Base-by-base conservation (phyloP, 1,140 invertebrate genomes). In the Pristionchus pacificus region DNA sequence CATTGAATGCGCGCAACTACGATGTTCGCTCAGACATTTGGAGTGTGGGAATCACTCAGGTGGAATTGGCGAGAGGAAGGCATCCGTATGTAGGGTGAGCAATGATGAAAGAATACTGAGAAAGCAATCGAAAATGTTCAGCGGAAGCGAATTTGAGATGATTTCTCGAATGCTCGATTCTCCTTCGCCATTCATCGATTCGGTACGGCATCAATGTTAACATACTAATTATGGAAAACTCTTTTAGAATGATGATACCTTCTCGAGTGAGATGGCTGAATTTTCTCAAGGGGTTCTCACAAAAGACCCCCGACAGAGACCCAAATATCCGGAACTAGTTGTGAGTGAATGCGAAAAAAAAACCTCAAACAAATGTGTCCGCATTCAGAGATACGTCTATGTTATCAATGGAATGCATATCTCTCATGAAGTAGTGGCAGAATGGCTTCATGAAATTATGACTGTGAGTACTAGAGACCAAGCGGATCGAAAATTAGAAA, bases 21-120 rank as follows among this genome's bases (percentile, higher is more conserved):
- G 93, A 95, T 84, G 93, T 97, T 69, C 88, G 93, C 70, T 94
- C 93, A 62, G 94, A 97, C 87, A 93, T 97, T 0, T 97, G 94
- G 94, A 93, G 92, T 65, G 87, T 97, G 77, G 94, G 93, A 57
- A 95, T 97, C 75, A 95, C 93, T 10, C 86, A 96, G 79, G 85
- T 86, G 76, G 76, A 77, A 64, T 58, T 77, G 60, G 76, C 76
- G 13, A 73, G 58, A 1, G 71, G 71, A 28, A 65, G 28, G 31
- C 38, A 49, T 49, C 38, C 38, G 19, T 49, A 10, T 49, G 38
- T 6, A 49, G 38, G 19, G 6, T 49, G n/a, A n/a, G n/a, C n/a
- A n/a, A n/a, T n/a, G n/a, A n/a, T n/a, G n/a, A n/a, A n/a, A n/a
- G n/a, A n/a, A n/a, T n/a, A n/a, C n/a, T n/a, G n/a, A n/a, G n/a